Evolutionary conservation across 2,888 invertebrate genomes (phyloP).

Genomic region (Dasypogon diadema): DNA sequence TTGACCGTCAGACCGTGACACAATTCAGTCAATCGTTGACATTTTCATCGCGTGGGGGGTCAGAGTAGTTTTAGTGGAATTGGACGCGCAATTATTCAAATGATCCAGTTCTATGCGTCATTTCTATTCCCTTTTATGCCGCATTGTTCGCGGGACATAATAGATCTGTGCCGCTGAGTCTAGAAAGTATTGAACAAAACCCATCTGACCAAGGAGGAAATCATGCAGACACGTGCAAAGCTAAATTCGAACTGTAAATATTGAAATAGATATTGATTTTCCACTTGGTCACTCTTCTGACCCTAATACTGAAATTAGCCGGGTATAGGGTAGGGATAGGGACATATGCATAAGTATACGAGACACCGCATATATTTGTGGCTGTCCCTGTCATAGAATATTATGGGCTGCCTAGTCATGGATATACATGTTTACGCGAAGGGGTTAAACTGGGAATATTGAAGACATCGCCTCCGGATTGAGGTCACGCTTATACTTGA

Average conservation of each 20-base stretch:
- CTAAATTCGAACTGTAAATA: not conserved
- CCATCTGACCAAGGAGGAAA: slow-evolving; percentile 14
- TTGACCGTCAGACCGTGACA: slow-evolving; percentile 20
- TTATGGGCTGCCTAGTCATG: slow-evolving; percentile 10
- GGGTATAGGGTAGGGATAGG: too few relatives aligned
- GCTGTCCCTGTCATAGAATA: not conserved
- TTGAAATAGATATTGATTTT: slow-evolving; percentile 37
- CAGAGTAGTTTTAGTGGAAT: not conserved
- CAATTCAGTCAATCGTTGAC: slow-evolving; percentile 22
- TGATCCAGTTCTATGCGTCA: slow-evolving; percentile 14
- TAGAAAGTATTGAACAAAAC: not conserved
- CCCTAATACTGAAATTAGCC: slow-evolving; percentile 7
- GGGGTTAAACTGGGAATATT: not conserved
- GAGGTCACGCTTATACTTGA: slow-evolving; percentile 26
- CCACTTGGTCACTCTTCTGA: slow-evolving; percentile 3
- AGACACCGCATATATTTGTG: not conserved
- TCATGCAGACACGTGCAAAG: too few relatives aligned
- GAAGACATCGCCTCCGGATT: slow-evolving; percentile 4
- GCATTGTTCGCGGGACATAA: not conserved
- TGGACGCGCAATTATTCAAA: slow-evolving; percentile 4
- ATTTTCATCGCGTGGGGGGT: not conserved
- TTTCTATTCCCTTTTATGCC: slow-evolving; percentile 1
- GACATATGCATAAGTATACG: not conserved
- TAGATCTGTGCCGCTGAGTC: too few relatives aligned
- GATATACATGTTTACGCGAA: not conserved